Evolutionary conservation across 2,888 invertebrate genomes (phyloP).

Genomic region (Athripsodes cinereus): DNA sequence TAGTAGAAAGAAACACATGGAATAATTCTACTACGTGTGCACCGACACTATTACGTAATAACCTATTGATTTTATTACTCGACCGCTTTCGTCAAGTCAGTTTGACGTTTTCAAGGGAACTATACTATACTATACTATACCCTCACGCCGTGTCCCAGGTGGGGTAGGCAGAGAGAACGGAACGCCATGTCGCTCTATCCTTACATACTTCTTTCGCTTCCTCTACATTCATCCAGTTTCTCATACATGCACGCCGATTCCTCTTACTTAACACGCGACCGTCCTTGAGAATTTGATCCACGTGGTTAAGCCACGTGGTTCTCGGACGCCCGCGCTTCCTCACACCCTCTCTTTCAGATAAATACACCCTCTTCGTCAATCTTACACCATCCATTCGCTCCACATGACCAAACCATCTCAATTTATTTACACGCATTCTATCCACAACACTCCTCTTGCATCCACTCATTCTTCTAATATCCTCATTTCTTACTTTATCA

Average conservation of each 20-base stretch:
- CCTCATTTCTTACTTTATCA: too few relatives aligned
- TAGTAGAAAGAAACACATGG: too few relatives aligned
- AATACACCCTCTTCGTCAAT: neutral
- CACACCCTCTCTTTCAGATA: neutral
- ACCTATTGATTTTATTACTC: too few relatives aligned
- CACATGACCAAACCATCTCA: too few relatives aligned
- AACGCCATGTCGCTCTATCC: neutral
- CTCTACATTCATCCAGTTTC: neutral
- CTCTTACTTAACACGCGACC: neutral
- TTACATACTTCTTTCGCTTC: neutral
- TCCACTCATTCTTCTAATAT: too few relatives aligned
- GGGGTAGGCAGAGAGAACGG: slow-evolving; percentile 3
- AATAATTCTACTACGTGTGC: too few relatives aligned
- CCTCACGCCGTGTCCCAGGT: neutral
- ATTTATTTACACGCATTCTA: too few relatives aligned
- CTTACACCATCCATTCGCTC: too few relatives aligned
- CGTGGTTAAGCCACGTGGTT: neutral
- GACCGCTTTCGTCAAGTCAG: too few relatives aligned
- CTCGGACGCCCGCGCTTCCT: neutral
- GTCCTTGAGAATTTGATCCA: neutral
- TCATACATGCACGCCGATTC: neutral
- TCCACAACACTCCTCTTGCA: too few relatives aligned
- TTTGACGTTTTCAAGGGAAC: too few relatives aligned
- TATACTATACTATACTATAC: neutral
- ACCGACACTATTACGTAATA: too few relatives aligned